These are phyloP conservation scores for Andrena bucephala DNA, from an alignment of 2,888 invertebrate genomes.

Conservation along the genomic window DNA sequence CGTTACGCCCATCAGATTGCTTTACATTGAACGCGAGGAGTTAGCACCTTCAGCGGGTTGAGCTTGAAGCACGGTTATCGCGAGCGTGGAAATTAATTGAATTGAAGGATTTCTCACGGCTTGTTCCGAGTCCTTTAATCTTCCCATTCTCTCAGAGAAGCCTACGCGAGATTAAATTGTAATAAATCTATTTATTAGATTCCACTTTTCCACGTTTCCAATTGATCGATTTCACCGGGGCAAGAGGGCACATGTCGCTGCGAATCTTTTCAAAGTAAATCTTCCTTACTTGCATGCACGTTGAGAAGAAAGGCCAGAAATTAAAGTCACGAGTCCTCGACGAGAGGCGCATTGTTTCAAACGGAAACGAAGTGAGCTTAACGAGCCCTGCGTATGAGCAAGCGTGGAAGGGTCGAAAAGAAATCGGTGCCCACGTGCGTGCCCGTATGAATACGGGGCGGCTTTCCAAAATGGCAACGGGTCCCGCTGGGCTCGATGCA, in stretches of 20 bases:
- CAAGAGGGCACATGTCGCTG: neutral
- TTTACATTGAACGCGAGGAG: neutral
- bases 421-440: slow-evolving; percentile 76
- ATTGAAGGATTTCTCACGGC: neutral
- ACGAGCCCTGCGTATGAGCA: slow-evolving; percentile 77
- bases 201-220: no score
- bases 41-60: neutral
- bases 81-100: slow-evolving; percentile 10
- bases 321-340: slow-evolving; percentile 10
- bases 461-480: slow-evolving; percentile 80
- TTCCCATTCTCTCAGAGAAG: neutral
- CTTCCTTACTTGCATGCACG: neutral
- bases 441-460: slow-evolving; percentile 60
- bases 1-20: slow-evolving; percentile 30
- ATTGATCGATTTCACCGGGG: neutral
- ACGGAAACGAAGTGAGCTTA: slow-evolving; percentile 41
- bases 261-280: neutral
- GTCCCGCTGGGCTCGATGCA: slow-evolving; percentile 71
- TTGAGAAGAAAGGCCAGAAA: neutral
- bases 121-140: neutral
- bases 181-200: no score
- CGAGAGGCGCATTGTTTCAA: slow-evolving; percentile 42
- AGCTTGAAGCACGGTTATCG: neutral
- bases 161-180: no score
- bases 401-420: slow-evolving; percentile 57